Evolutionary conservation across 2,888 invertebrate species (phyloP).

Genomic region (Colletes collaris): DNA sequence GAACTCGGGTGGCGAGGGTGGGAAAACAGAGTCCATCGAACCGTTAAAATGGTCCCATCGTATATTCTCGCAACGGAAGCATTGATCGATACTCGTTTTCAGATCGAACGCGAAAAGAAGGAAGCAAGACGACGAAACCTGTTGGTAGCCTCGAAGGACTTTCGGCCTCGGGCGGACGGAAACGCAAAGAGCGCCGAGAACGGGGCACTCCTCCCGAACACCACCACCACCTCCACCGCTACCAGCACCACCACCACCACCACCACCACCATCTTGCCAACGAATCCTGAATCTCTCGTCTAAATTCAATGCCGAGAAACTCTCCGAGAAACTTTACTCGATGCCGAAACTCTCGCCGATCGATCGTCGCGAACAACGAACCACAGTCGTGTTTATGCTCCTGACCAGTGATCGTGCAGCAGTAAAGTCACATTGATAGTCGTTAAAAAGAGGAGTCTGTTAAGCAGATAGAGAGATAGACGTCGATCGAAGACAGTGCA

Average conservation of each 20-base stretch:
- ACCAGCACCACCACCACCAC: slow-evolving; percentile 43
- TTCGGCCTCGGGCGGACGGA: slow-evolving; percentile 69
- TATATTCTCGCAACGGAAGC: neutral
- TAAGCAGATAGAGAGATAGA: no score
- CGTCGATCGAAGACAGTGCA: slow-evolving; percentile 5
- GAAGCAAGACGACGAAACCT: slow-evolving; percentile 78
- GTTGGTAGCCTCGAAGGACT: slow-evolving; percentile 73
- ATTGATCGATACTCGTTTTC: slow-evolving; percentile 14
- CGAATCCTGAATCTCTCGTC: slow-evolving; percentile 75
- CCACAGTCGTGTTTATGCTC: neutral
- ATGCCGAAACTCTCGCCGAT: slow-evolving; percentile 1
- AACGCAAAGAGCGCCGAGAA: slow-evolving; percentile 77
- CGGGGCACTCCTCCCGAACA: slow-evolving; percentile 75
- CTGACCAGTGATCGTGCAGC: slow-evolving; percentile 18
- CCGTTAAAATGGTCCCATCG: no score
- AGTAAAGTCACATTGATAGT: no score
- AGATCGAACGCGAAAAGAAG: slow-evolving; percentile 81
- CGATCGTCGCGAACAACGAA: neutral
- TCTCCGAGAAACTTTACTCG: neutral
- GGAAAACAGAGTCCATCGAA: no score
- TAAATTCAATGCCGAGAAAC: slow-evolving; percentile 49
- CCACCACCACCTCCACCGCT: slow-evolving; percentile 68
- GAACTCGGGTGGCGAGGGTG: no score
- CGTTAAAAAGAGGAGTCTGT: no score
- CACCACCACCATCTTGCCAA: slow-evolving; percentile 72